Percentiles rank a stretch among this genome's conserved stretches.
Conservation (phyloP, 1,140 invertebrate species). For the Penaeus japonicus region DNA sequence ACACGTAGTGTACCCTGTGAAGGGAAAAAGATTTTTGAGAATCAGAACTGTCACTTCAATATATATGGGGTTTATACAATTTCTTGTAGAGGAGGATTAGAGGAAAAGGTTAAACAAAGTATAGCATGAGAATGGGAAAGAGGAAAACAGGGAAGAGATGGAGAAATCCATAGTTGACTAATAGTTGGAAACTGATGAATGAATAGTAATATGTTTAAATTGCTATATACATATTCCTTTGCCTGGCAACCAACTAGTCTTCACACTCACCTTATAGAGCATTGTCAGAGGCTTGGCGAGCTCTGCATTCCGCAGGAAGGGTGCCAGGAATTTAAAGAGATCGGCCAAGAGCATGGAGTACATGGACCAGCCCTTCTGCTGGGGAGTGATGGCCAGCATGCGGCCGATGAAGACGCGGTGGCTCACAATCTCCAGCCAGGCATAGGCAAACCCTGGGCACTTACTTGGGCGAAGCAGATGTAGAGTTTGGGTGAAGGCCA, state of each 20-base stretch:
- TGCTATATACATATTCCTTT: background rate
- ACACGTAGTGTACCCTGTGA: slow-evolving; percentile 90
- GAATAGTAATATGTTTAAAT: too few species aligned
- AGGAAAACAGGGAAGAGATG: too few species aligned
- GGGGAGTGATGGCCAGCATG: slow-evolving; percentile 86
- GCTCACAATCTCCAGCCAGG: slow-evolving; percentile 97
- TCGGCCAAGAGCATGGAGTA: slow-evolving; percentile 89
- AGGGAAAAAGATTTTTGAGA: background rate
- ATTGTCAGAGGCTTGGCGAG: slow-evolving; percentile 90
- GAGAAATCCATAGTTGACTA: too few species aligned
- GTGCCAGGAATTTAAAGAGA: slow-evolving; percentile 95
- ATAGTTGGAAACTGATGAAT: too few species aligned
- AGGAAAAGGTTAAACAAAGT: too few species aligned
- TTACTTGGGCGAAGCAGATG: slow-evolving; percentile 93
- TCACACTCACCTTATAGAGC: slow-evolving; percentile 76
- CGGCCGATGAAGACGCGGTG: slow-evolving; percentile 95
- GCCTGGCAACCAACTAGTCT: background rate
- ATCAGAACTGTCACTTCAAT: too few species aligned
- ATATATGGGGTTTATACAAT: too few species aligned
- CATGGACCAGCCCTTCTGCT: slow-evolving; percentile 71
- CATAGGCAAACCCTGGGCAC: slow-evolving; percentile 95
- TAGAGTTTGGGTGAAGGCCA: slow-evolving; percentile 89
- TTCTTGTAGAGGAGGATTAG: too few species aligned
- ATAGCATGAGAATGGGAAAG: too few species aligned
- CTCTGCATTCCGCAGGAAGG: slow-evolving; percentile 96